phyloP scores from a whole-genome alignment of 2,113 vertebrate genomes.

The Notarius lentiginosus region DNA sequence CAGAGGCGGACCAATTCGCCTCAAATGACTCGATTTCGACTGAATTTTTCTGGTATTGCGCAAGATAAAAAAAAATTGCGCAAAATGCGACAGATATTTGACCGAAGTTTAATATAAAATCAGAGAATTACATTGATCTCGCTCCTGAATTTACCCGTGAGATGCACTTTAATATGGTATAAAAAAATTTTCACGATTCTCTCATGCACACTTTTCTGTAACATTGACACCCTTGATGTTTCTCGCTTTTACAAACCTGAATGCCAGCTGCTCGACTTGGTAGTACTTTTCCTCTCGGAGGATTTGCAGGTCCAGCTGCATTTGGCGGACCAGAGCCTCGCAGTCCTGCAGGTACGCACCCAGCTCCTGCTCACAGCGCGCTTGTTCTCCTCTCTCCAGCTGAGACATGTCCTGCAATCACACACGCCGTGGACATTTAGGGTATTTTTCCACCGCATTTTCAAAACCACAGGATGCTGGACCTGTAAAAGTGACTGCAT shows the following conservation, averaged over 20 bases:
- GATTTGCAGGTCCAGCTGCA: constrained; percentile 88
- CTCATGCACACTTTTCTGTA: neutral
- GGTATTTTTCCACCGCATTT: neutral
- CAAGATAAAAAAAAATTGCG: too few species aligned
- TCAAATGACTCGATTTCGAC: too few species aligned
- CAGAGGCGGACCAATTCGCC: too few species aligned
- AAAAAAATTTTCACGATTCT: neutral
- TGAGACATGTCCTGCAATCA: constrained; percentile 83
- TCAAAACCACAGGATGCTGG: neutral
- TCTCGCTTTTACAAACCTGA: constrained; percentile 76
- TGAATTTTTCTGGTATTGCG: too few species aligned
- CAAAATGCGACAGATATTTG: too few species aligned
- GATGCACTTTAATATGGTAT: too few species aligned
- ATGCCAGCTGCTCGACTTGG: constrained; percentile 93
- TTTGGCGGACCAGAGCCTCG: constrained; percentile 83
- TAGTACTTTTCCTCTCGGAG: constrained; percentile 91
- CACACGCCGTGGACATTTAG: neutral
- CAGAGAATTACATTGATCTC: too few species aligned
- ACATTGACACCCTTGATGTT: too few species aligned
- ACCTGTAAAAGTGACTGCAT: neutral
- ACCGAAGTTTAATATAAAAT: too few species aligned
- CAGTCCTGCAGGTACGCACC: constrained; percentile 90
- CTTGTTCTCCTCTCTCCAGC: constrained; percentile 82
- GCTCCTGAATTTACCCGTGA: too few species aligned
- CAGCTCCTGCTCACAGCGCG: constrained; percentile 86